These are phyloP conservation scores for Mycteria americana DNA, from an alignment of 2,797 vertebrate genomes.

Conservation along the genomic window DNA sequence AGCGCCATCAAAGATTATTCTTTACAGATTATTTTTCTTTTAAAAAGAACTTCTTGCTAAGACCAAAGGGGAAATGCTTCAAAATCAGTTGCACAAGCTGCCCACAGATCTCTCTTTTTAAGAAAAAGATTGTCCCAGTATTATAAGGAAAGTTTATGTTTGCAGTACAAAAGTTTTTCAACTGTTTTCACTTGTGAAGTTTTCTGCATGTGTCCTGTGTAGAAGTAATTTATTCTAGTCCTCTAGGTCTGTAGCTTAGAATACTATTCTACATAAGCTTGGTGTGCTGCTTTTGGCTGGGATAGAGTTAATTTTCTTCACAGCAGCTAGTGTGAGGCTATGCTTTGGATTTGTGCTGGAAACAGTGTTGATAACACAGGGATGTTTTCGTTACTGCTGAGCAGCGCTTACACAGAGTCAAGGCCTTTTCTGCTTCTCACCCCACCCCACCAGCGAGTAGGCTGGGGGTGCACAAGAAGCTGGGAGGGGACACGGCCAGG, in stretches of 20 bases:
- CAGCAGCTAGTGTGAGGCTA: no score
- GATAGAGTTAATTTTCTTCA: not conserved
- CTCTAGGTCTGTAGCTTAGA: not conserved
- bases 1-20: not conserved
- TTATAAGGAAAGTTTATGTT: not conserved
- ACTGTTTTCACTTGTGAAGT: not conserved
- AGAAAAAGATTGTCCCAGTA: not conserved
- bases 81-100: not conserved
- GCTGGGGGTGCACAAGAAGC: not conserved
- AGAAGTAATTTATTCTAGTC: not conserved
- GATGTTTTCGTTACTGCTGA: no score
- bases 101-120: not conserved
- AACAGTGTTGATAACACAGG: no score
- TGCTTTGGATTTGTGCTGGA: no score
- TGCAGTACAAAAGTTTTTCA: not conserved
- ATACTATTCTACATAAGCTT: not conserved
- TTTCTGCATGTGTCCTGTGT: not conserved
- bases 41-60: not conserved
- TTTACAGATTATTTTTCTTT: not conserved
- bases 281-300: not conserved
- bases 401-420: no score
- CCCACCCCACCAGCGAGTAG: no score
- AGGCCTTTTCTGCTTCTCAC: not conserved
- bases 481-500: not conserved
- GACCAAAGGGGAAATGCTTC: not conserved